Evolutionary conservation across 2,797 vertebrate species (phyloP).

Genomic region (Muraenolepis orangiensis): DNA sequence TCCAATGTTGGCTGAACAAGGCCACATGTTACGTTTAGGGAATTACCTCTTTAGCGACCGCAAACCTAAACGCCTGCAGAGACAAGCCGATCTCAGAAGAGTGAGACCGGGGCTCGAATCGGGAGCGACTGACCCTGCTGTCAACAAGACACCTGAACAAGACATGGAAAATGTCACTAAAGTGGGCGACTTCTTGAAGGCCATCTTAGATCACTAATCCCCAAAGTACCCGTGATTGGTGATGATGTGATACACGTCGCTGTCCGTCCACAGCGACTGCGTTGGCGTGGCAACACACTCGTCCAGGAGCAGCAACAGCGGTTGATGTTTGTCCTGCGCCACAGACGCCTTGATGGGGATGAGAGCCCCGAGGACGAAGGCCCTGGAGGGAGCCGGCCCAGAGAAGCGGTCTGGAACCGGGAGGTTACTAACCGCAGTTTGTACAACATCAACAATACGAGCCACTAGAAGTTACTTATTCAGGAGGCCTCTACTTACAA

Average conservation of each 20-base stretch:
- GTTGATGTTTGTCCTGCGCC: slow-evolving; percentile 58
- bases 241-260: slow-evolving; percentile 63
- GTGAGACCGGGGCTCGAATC: slow-evolving; percentile 57
- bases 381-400: slow-evolving; percentile 30
- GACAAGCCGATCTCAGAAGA: slow-evolving; percentile 58
- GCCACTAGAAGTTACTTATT: not conserved
- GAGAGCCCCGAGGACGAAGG: slow-evolving; percentile 63
- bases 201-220: no score
- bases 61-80: slow-evolving; percentile 75
- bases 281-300: slow-evolving; percentile 68
- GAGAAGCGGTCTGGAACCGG: slow-evolving; percentile 68
- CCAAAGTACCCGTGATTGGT: slow-evolving; percentile 72
- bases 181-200: not conserved
- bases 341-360: slow-evolving; percentile 74
- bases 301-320: slow-evolving; percentile 72
- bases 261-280: slow-evolving; percentile 23
- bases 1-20: not conserved
- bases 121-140: slow-evolving; percentile 59
- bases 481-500: not conserved
- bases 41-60: slow-evolving; percentile 55
- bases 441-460: not conserved
- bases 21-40: no score
- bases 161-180: not conserved
- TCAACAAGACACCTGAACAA: slow-evolving; percentile 71
- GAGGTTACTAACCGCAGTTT: not conserved